Evolutionary conservation across 2,888 invertebrate genomes (phyloP).

Genomic region (Drosophila picticornis): DNA sequence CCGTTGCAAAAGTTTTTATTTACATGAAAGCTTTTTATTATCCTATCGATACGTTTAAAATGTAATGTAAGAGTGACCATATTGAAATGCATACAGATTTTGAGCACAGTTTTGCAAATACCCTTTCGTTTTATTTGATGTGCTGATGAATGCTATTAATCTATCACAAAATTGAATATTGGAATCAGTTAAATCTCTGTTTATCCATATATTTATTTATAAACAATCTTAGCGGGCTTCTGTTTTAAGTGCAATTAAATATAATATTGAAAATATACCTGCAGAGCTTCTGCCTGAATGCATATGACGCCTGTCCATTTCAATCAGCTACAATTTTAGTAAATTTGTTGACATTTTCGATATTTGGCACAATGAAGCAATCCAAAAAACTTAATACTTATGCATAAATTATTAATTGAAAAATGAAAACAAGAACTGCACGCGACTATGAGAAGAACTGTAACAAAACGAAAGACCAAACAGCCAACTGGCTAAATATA

Average conservation of each 20-base stretch:
- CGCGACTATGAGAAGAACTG: slow-evolving; percentile 46
- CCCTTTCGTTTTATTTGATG: slow-evolving; percentile 7
- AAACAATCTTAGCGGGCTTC: not conserved
- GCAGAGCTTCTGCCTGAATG: slow-evolving; percentile 45
- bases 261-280: slow-evolving; percentile 46
- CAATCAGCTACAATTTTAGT: slow-evolving; percentile 7
- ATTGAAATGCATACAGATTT: not conserved
- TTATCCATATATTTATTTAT: not conserved
- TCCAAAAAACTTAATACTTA: slow-evolving; percentile 15
- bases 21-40: not conserved
- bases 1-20: not conserved
- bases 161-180: not conserved
- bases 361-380: slow-evolving; percentile 5
- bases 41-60: slow-evolving; percentile 12
- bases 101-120: slow-evolving; percentile 5
- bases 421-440: slow-evolving; percentile 58
- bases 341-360: slow-evolving; percentile 16
- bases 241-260: not conserved
- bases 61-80: slow-evolving; percentile 21
- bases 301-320: slow-evolving; percentile 59
- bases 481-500: slow-evolving; percentile 53
- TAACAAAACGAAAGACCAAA: slow-evolving; percentile 54
- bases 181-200: not conserved
- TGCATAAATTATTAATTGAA: slow-evolving; percentile 34
- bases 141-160: not conserved